A percentile compares a stretch with the other conserved stretches of the same genome.
Conservation (phyloP, 2,113 vertebrate genomes). For the Chionis minor region DNA sequence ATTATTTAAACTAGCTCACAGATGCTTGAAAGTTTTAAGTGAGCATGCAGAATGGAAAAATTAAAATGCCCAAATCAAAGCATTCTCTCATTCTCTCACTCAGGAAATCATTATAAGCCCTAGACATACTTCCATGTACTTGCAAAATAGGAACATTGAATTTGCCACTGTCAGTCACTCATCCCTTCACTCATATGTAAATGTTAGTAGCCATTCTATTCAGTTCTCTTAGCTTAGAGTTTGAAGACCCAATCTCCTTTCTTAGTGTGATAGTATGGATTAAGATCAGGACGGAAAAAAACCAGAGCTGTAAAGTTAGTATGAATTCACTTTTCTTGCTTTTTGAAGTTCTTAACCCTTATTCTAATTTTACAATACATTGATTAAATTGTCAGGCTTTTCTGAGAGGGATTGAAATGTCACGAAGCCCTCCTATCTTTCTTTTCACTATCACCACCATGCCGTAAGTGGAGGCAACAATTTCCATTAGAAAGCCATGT, state of each 20-base stretch:
- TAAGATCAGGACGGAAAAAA: not conserved
- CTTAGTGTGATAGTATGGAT: not conserved
- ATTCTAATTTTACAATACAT: not conserved
- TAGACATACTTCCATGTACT: not conserved
- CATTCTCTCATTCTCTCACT: not conserved
- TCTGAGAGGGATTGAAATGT: not conserved
- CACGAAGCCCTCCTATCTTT: not conserved
- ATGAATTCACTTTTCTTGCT: not conserved
- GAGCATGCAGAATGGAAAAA: not conserved
- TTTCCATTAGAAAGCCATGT: not conserved
- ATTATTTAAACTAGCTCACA: not conserved
- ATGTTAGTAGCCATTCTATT: not conserved
- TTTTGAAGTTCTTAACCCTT: not conserved
- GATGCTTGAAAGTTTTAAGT: not conserved
- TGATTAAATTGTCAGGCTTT: not conserved
- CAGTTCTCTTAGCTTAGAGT: not conserved
- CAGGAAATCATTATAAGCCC: not conserved
- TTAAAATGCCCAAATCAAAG: not conserved
- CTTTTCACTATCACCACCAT: rapidly evolving
- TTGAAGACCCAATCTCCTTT: not conserved
- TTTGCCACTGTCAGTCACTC: not conserved
- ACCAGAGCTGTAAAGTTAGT: not conserved
- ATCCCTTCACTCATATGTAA: not conserved
- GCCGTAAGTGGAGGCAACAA: not conserved
- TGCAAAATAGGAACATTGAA: not conserved